Base-by-base conservation (phyloP, 1,140 invertebrate species). In the Leguminivora glycinivorella region DNA sequence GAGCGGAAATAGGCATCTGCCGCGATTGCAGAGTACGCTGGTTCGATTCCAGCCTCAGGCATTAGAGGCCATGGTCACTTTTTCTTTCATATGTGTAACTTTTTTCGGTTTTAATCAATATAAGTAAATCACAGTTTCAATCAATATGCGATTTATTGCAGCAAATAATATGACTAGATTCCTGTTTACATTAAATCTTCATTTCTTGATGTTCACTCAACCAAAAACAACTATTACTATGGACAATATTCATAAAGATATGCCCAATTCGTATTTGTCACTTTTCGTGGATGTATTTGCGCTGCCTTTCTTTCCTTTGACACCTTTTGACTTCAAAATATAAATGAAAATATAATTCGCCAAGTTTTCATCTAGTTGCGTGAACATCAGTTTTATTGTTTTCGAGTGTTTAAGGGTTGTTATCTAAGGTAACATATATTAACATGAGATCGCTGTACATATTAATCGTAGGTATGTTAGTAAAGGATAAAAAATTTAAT, bases 211-310 rank as follows among this genome's bases (percentile, higher is more conserved):
- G 40, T 17, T 6, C n/a, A 72, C 60, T 74, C 72, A 75, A 56
- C 43, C 52, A 31, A 72, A 75, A 76, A 70, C 66, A 77, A 80
- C 82, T 80, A 80, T 79, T 79, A 78, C 82, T 77, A 82, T 82
- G 82, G 82, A 72, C 73, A 74, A 6, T 4, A 43, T n/a, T n/a
- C 1, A 17, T 43, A n/a, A 3, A 43, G 31, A 34, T 1, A 7
- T 34, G 31, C 31, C 31, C 31, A 31, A 9, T n/a, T n/a, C n/a
- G n/a, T n/a, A n/a, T n/a, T n/a, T n/a, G n/a, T n/a, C n/a, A n/a
- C n/a, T n/a, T n/a, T n/a, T n/a, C n/a, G n/a, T n/a, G n/a, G n/a
- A n/a, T n/a, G n/a, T n/a, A n/a, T n/a, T n/a, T n/a, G n/a, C n/a
- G n/a, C n/a, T n/a, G 10, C 31, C 6, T 31, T 31, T 9, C 6